These are phyloP conservation scores for Callyntrura sp. DNA, from an alignment of 2,888 invertebrate genomes.

Conservation along the genomic window DNA sequence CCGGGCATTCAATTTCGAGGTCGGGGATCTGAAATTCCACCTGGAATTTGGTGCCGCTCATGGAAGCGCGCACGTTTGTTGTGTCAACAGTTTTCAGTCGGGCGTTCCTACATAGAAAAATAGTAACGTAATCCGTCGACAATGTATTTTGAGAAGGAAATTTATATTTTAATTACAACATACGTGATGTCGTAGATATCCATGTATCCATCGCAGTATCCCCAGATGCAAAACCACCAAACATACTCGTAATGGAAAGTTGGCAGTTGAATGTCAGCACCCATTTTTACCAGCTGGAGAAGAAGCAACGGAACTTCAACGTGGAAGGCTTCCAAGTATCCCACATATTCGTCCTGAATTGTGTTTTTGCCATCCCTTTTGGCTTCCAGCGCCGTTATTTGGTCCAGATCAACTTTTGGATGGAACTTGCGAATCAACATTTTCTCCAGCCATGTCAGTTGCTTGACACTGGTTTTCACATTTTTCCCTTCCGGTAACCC, in stretches of 20 bases:
- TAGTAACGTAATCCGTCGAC: not conserved
- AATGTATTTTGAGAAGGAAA: not conserved
- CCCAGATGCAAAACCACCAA: not conserved
- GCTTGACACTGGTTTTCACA: not conserved
- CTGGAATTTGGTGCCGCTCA: conserved; percentile 1
- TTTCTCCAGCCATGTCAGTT: not conserved
- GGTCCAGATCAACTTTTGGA: not conserved
- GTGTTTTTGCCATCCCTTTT: not conserved
- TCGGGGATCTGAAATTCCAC: not conserved
- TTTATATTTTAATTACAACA: no score
- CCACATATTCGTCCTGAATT: conserved; percentile 2
- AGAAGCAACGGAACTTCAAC: conserved; percentile 9
- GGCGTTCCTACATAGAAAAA: not conserved
- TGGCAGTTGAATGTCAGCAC: not conserved
- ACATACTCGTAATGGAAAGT: not conserved
- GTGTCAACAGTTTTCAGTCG: not conserved
- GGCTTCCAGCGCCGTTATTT: not conserved
- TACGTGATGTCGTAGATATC: conserved; percentile 14
- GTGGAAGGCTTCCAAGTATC: not conserved
- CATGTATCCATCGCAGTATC: not conserved
- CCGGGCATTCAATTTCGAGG: not conserved
- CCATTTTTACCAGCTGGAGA: not conserved
- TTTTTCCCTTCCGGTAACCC: not conserved
- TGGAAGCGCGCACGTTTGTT: not conserved
- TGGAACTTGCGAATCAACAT: conserved; percentile 10